Base-by-base conservation (phyloP, 1,140 invertebrate genomes). In the Cheumatopsyche charites region DNA sequence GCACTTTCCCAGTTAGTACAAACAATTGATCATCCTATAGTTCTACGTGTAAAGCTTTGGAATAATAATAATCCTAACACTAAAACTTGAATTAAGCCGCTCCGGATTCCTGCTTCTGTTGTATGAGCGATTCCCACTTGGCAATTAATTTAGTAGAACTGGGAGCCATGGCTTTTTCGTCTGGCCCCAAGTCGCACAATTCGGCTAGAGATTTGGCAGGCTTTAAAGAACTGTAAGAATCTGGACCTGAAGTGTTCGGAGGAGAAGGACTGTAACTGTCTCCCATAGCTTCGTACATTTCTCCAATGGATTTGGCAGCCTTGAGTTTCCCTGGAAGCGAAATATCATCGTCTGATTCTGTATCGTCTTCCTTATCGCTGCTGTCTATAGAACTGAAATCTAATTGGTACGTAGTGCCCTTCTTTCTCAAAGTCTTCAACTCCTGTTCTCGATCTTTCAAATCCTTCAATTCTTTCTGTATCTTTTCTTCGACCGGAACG, bases 391-490 rank as follows among this genome's bases (percentile, higher is more conserved):
- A 74, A 12, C 65, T 73, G 9, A 76, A 80, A 41, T 74, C 70
- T 42, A 84, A 77, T 66, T 86, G 83, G 67, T 80, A 86, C 45
- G 80, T 85, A 72, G 81, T 83, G 66, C 82, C 80, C 73, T 86
- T 86, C 73, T 81, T 83, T 45, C 86, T 81, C 78, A 85, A 82
- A 62, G 84, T 89, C 86, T 89, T 92, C 12, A 93, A 80, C 77
- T 93, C 91, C 66, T 89, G 86, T 77, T 93, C 91, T 45, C 91
- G 83, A 45, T 87, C 86, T 76, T 90, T 90, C 85, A 92, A 90
- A 75, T 92, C 90, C 78, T 87, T 85, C 26, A 93, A 80, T 79
- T 93, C 91, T 69, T 90, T 89, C 78, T 92, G 90, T 67, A 93
- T 93, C 79, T 92, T 92, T 73, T 90, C 88, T 78, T 92, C 90